Conservation (phyloP, 2,888 invertebrate genomes). For the Diabrotica balteata region DNA sequence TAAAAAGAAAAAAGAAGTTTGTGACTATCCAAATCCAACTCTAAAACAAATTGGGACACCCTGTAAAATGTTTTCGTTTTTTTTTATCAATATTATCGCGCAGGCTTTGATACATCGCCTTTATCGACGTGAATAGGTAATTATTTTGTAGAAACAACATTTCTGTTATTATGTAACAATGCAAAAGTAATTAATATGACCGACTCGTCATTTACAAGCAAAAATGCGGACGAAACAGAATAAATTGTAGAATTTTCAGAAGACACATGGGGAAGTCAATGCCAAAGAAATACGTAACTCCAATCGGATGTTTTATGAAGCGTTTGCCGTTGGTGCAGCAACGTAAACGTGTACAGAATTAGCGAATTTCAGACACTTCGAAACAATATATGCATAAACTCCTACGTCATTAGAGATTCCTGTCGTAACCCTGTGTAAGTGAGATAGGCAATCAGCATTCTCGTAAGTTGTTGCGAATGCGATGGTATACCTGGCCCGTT, state of each 20-base stretch:
- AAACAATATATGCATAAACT: constrained; percentile 24
- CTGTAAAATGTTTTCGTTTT: no score
- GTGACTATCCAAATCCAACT: no score
- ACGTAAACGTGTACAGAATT: constrained; percentile 20
- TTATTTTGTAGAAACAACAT: no score
- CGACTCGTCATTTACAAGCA: neutral
- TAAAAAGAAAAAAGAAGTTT: no score
- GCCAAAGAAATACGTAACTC: neutral
- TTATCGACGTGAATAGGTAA: no score
- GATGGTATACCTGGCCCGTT: constrained; percentile 14
- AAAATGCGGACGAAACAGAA: neutral
- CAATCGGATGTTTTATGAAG: no score
- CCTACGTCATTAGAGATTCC: constrained; percentile 30
- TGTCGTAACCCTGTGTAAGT: constrained; percentile 17
- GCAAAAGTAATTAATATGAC: no score
- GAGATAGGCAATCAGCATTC: constrained; percentile 25
- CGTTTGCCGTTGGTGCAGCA: constrained; percentile 5
- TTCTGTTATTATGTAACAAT: no score
- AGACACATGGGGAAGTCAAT: neutral
- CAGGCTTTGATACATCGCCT: no score
- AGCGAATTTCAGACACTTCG: constrained; percentile 16
- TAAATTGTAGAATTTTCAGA: neutral
- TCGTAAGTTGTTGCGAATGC: constrained; percentile 15
- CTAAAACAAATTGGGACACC: no score
- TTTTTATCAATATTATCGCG: no score